Base-by-base conservation (phyloP, 2,797 vertebrate species). In the Galaxias olidus region DNA sequence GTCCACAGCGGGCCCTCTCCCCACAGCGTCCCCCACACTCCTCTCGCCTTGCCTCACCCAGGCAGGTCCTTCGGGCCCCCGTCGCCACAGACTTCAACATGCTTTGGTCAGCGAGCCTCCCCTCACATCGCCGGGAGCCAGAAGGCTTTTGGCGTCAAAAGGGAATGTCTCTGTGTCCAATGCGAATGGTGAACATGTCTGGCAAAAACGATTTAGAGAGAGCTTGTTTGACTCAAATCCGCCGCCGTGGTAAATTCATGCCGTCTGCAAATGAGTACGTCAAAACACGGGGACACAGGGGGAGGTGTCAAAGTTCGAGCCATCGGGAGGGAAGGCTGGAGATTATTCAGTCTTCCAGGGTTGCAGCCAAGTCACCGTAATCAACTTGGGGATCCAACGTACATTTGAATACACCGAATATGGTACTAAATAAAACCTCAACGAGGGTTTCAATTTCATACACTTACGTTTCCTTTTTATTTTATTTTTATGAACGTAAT, bases 71-170 rank as follows among this genome's bases (percentile, higher is more conserved):
- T 14, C 57, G 18, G 50, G n/a, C n/a, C 55, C 19, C 12, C 41
- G 59, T 68, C 47, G 51, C 15, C 58, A 30, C 45, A 47, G 41
- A 10, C 55, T 52, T 15, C 53, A 40, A 47, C 54, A 58, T 56
- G 11, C 48, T 70, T 72, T 15, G 60, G 65, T 54, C 56, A 50
- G 13, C 58, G 18, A 4, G 1, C 63, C 69, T 66, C 66, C 46
- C 46, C 63, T 50, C 8, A 47, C 19, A 51, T 63, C 59, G 11
- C 30, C 44, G 19, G 18, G 50, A 57, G 20, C 51, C 49, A 41
- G 48, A 40, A 1, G 50, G 50, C 51, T 48, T 59, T 20, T 47
- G 63, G 59, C n/a, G 40, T 62, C 53, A 49, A 46, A 63, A 58
- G 53, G 64, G 10, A 46, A 51, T 58, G 45, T 72, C 51, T 63